Base-by-base conservation (phyloP, 2,797 vertebrate genomes). In the Hipposideros larvatus region DNA sequence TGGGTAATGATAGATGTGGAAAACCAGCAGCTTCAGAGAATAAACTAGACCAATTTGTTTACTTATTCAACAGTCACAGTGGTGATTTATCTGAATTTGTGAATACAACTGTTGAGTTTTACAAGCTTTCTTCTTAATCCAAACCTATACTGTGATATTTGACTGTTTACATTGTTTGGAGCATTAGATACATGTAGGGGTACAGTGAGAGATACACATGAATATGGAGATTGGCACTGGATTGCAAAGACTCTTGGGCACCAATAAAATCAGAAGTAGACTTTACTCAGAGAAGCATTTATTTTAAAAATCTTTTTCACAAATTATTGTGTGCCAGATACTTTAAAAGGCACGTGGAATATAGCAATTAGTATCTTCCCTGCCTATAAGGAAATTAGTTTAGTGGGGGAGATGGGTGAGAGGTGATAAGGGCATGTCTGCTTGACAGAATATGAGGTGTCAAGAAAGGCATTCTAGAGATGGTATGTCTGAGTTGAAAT, bases 21-120 rank as follows among this genome's bases (percentile, higher is more conserved):
- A 91, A 93, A 82, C n/a, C 15, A 90, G 82, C 57, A 66, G n/a
- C 79, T 92, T 92, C 46, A 78, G 73, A 87, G 37, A 90, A 78
- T 87, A 13, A 95, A 93, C 21, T 88, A 79, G 65, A 73, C 37
- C n/a, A 92, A 63, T 93, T 84, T 87, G n/a, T 59, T 80, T 75
- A 90, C 48, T 91, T 82, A 92, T 41, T 90, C 86, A 90, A 80
- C 15, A 96, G 65, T 79, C 51, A 95, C 26, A 66, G 66, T 75
- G 83, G 37, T 78, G 90, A 85, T 92, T 85, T 90, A 94, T 97
- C 82, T 90, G 83, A 83, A 94, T 75, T 41, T 96, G 87, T 92
- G 86, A 96, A 59, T 88, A 43, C 14, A 83, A 43, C 28, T 37
- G 9, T 84, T 93, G 70, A 51, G 7, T 91, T 96, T 92, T 82